Percentiles rank a stretch among this genome's conserved stretches.
phyloP scores from a whole-genome alignment of 2,797 vertebrate genomes.

The Tamandua tetradactyla region DNA sequence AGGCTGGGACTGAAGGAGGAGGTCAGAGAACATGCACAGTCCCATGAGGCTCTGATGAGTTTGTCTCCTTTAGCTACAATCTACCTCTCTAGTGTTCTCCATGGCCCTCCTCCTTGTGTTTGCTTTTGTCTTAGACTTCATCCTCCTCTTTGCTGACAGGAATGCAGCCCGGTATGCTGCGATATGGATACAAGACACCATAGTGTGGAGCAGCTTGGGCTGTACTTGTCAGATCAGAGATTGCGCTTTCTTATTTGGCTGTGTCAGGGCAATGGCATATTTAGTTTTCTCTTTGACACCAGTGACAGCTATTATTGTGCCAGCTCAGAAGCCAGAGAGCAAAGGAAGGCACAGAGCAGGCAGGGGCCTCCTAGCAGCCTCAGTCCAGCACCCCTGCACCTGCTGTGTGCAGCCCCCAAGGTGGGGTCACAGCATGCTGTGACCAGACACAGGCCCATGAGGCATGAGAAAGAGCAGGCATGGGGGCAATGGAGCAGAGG shows the following conservation, averaged over 20 bases:
- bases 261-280: background rate
- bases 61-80: background rate
- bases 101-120: background rate
- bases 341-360: background rate
- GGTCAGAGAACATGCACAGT: background rate
- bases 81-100: background rate
- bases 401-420: background rate
- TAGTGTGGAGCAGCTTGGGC: background rate
- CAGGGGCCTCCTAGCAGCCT: background rate
- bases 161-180: background rate
- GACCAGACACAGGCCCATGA: too few species aligned
- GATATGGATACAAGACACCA: background rate
- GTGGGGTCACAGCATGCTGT: background rate
- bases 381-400: background rate
- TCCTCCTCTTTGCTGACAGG: background rate
- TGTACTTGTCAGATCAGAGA: slow-evolving; percentile 46
- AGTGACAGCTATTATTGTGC: background rate
- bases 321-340: background rate
- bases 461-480: background rate
- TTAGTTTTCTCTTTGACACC: slow-evolving; percentile 44
- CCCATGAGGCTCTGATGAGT: background rate
- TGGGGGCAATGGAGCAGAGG: background rate
- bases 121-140: background rate
- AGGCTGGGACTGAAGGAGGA: too few species aligned
- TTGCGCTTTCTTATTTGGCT: slow-evolving; percentile 28